Conservation (phyloP, 2,797 vertebrate genomes). For the Squalus acanthias region DNA sequence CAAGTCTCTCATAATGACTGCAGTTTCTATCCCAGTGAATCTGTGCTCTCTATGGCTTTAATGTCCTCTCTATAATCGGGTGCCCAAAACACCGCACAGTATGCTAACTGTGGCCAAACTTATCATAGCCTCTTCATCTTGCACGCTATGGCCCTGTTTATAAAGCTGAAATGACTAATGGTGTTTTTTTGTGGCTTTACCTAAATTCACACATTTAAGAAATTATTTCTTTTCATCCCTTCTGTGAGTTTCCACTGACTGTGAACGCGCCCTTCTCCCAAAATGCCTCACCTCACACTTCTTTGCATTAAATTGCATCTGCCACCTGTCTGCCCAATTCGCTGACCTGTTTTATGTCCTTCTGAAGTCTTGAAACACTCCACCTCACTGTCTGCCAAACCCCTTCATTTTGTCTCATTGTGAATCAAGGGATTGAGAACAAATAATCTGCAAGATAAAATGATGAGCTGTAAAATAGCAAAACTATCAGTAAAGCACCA, state of each 20-base stretch:
- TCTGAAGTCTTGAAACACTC: not conserved
- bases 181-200: not conserved
- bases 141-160: not conserved
- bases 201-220: not conserved
- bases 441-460: not conserved
- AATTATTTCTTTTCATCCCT: not conserved
- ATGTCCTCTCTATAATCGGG: not conserved
- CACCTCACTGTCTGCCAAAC: not conserved
- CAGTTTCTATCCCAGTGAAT: not conserved
- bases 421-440: not conserved
- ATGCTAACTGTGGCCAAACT: not conserved
- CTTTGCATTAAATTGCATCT: not conserved
- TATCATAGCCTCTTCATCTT: not conserved
- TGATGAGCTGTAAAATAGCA: not conserved
- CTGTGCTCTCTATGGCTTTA: not conserved
- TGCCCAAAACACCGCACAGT: not conserved
- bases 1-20: not conserved
- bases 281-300: not conserved
- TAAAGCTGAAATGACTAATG: not conserved
- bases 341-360: not conserved
- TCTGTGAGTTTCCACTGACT: not conserved
- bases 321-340: not conserved
- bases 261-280: not conserved
- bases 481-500: not conserved
- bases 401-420: not conserved